Evolutionary conservation across 2,797 vertebrate genomes (phyloP), one percentile per base, ranked within the genome.

Genomic region (Megalops cyprinoides): DNA sequence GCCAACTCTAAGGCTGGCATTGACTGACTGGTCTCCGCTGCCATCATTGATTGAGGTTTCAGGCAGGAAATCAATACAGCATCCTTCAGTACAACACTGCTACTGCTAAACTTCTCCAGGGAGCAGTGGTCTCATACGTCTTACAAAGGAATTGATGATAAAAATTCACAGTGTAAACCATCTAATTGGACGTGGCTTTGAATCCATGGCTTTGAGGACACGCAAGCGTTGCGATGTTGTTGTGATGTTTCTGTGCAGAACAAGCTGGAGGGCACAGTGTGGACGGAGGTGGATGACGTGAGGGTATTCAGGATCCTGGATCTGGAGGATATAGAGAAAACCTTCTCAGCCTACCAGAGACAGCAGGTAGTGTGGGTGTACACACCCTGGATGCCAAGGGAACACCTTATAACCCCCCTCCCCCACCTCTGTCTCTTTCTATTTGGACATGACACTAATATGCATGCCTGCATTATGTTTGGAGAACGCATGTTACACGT

Each of bases 331-430:
- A 94, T 99, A 58, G 98, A 99, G 87, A 97, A 96, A 89, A 99
- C 97, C 0, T 99, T 99, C 92, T 99, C 98, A 0, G 98, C 98
- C 85, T 99, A 99, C 92, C 98, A 99, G 94, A 96, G 98, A 90
- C 98, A 99, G 89, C 98, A 99, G 98, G 98, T 99, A 97, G 89
- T 75, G 77, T 67, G 12, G 3, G 1, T 15, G 0, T 56, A 28
- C 51, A 48, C n/a, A 51, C 44, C n/a, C n/a, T n/a, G 25, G 18
- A 8, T 1, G 31, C 1, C 3, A 67, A 44, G 67, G 12, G 37
- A 44, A 71, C 20, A 9, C 37, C n/a, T 0, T 44, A 71, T 12
- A 71, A 10, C 46, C 4, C 46, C 46, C 46, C n/a, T n/a, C 53
- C 31, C 37, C 31, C 39, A 34, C 23, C 39, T n/a, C 31, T 5